These are phyloP conservation scores for Crotalus tigris DNA, from an alignment of 2,113 vertebrate genomes.

Conservation along the genomic window DNA sequence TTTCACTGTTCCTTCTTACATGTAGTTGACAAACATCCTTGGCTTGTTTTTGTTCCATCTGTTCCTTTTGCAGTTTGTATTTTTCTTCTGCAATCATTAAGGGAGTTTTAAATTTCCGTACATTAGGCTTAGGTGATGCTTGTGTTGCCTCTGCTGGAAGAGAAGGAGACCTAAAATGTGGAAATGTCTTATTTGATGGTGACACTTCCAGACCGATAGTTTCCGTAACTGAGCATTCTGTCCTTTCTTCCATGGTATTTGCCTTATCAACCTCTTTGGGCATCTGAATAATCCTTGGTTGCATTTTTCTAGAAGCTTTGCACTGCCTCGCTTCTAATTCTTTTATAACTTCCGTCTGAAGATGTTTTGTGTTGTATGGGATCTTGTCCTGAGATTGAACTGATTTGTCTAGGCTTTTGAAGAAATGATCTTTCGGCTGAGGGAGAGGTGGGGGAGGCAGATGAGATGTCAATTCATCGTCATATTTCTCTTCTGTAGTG, in stretches of 20 bases:
- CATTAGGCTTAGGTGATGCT: conserved; percentile 72
- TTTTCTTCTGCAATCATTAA: conserved; percentile 90
- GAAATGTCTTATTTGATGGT: conserved; percentile 49
- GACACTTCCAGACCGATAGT: conserved; percentile 43
- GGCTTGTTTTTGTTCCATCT: conserved; percentile 68
- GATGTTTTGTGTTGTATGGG: conserved; percentile 63
- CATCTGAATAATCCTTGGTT: conserved; percentile 25
- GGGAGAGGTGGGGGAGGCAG: conserved; percentile 67
- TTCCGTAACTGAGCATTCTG: neutral
- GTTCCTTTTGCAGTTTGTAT: conserved; percentile 75
- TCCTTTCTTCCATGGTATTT: conserved; percentile 23
- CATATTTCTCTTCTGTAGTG: conserved; percentile 66
- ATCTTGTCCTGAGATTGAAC: conserved; percentile 58
- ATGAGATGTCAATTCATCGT: conserved; percentile 66
- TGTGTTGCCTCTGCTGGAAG: conserved; percentile 66
- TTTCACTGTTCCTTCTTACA: conserved; percentile 33
- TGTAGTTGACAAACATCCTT: conserved; percentile 30
- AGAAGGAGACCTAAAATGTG: conserved; percentile 76
- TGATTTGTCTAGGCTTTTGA: conserved; percentile 37
- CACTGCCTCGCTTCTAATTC: conserved; percentile 53
- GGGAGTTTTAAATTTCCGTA: conserved; percentile 84
- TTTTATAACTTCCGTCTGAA: conserved; percentile 72
- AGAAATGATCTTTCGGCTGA: conserved; percentile 31
- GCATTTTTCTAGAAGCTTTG: conserved; percentile 42
- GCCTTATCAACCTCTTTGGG: conserved; percentile 18